Evolutionary conservation across 2,888 invertebrate genomes (phyloP).

Genomic region (Drosophila demipolita): DNA sequence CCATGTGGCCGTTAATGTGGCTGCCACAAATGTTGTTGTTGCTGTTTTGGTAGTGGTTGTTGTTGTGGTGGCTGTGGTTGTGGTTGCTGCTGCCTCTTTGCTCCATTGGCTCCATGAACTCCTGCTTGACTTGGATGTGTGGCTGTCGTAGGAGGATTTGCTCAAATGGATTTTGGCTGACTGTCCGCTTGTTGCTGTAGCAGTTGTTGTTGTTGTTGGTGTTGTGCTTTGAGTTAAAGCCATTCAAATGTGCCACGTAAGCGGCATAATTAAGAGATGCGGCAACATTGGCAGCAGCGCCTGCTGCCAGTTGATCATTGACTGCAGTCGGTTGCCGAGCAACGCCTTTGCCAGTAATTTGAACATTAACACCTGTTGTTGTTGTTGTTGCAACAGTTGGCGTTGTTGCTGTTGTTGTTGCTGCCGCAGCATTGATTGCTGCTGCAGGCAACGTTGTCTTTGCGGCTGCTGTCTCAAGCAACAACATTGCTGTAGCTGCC

Average conservation of each 20-base stretch:
- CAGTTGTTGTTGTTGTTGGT: conserved; percentile 26
- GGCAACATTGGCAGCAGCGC: conserved; percentile 24
- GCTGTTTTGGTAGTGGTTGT: conserved; percentile 20
- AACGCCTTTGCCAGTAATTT: conserved; percentile 82
- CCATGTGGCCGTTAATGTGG: conserved; percentile 6
- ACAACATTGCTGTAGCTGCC: conserved; percentile 62
- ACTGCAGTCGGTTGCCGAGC: conserved; percentile 61
- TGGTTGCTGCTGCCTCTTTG: conserved; percentile 7
- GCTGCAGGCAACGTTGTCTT: conserved; percentile 32
- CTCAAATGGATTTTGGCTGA: conserved; percentile 43
- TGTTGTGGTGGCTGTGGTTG: conserved; percentile 8
- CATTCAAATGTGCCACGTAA: conserved; percentile 72
- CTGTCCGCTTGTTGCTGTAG: conserved; percentile 23
- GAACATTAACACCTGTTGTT: conserved; percentile 84
- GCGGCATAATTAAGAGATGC: conserved; percentile 69
- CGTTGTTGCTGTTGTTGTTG: conserved; percentile 41
- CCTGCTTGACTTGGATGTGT: conserved; percentile 78
- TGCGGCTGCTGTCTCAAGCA: conserved; percentile 60
- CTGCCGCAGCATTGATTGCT: conserved; percentile 24
- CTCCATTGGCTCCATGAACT: conserved; percentile 69
- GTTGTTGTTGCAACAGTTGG: conserved; percentile 47
- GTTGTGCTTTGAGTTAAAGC: conserved; percentile 57
- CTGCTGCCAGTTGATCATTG: conserved; percentile 72
- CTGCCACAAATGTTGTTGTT: conserved; percentile 7
- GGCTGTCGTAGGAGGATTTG: conserved; percentile 58